Evolutionary conservation across 2,888 invertebrate genomes (phyloP), one percentile per base, ranked within the genome.

Genomic region (Meloe dianella): DNA sequence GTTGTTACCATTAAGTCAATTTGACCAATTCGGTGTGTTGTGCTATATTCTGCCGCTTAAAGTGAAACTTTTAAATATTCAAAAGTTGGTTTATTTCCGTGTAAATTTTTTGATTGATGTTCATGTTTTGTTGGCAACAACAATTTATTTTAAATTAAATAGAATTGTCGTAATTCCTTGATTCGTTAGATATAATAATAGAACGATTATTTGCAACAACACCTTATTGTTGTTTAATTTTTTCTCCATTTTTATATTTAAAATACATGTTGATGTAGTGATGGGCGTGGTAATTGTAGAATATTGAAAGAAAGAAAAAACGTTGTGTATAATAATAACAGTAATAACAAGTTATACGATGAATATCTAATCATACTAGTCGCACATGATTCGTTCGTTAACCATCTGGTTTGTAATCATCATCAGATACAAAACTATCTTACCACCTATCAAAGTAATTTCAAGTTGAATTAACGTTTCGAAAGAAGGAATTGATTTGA

Each of bases 361-460:
- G 51, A 51, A 51, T 51, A 51, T 47, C 51, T 51, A 51, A 51
- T 51, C 51, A 22, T 51, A 51, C 51, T 51, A 51, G 51, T 22
- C 22, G 51, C 51, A 24, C 51, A 51, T 51, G 51, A 51, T 51
- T 51, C 22, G 51, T 51, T 51, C 51, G 51, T 51, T 51, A 51
- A 51, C 51, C 51, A 51, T 51, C 51, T 51, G 51, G 51, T 51
- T 51, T 51, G 22, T 51, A 51, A 51, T 51, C 22, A 47, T 20
- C 41, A 47, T 12, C 12, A 51, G 12, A 12, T 51, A 51, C 41
- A 41, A 41, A 41, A 41, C 41, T 51, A 51, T 22, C 22, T 51
- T 51, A 51, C 51, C 22, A 51, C 22, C 51, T 51, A 51, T 51
- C 51, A 51, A 51, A 22, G 51, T 51, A 51, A 51, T 22, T 51